Conservation (phyloP, 2,113 vertebrate species). For the Hucho hucho region DNA sequence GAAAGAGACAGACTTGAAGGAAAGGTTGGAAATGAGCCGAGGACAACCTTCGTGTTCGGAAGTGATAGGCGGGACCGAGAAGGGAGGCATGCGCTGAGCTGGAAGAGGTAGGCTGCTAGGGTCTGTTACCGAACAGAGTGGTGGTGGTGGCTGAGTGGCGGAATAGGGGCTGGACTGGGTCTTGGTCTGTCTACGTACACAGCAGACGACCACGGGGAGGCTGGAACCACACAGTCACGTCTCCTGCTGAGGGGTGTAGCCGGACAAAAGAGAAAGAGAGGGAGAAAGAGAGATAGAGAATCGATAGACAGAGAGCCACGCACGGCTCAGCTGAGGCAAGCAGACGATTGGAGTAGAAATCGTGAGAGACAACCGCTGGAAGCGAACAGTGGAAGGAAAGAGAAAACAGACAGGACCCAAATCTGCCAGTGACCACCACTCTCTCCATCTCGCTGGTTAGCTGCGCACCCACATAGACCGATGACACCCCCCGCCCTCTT, state of each 20-base stretch:
- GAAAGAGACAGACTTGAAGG: not conserved
- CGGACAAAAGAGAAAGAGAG: conserved; percentile 6
- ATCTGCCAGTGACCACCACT: not conserved
- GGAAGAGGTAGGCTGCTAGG: not conserved
- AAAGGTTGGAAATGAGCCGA: not conserved
- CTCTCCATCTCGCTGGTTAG: not conserved
- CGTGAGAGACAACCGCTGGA: conserved; percentile 48
- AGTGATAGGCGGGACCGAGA: not conserved
- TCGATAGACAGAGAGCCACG: not conserved
- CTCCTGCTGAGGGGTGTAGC: conserved; percentile 1
- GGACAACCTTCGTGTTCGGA: not conserved
- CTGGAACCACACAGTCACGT: not conserved
- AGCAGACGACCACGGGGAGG: not conserved
- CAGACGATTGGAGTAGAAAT: not conserved
- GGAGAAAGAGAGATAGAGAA: conserved; percentile 12
- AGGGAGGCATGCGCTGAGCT: not conserved
- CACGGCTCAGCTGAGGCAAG: not conserved
- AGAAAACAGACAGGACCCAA: conserved; percentile 23
- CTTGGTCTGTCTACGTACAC: not conserved
- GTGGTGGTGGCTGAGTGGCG: not conserved
- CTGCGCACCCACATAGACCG: conserved; percentile 24
- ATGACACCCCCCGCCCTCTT: conserved; percentile 24
- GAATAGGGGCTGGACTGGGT: not conserved
- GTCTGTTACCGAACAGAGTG: not conserved
- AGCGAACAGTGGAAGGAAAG: conserved; percentile 1